These are phyloP conservation scores for Diglossa cyanea DNA, from an alignment of 2,797 vertebrate genomes.

Conservation along the genomic window DNA sequence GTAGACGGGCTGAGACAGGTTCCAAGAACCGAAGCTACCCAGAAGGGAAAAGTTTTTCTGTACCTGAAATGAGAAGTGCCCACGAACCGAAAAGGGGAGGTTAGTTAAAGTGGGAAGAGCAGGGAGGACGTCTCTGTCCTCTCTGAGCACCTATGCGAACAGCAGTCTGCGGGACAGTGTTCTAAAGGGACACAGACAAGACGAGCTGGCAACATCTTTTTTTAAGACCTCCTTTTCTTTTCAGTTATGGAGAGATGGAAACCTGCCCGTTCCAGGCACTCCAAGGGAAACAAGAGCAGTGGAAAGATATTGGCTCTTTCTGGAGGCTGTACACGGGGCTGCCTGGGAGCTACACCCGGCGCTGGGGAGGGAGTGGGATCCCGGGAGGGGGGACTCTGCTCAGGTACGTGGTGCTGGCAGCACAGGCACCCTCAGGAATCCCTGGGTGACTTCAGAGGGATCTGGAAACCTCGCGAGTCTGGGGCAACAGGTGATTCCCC, in stretches of 20 bases:
- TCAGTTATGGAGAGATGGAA: conserved; percentile 47
- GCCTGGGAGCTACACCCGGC: background rate
- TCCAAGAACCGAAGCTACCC: conserved; percentile 43
- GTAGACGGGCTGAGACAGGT: conserved; percentile 48
- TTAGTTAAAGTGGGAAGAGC: background rate
- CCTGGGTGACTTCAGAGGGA: background rate
- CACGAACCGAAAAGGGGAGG: background rate
- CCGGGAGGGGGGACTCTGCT: background rate
- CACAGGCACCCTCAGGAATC: background rate
- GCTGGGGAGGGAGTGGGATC: background rate
- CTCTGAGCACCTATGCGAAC: background rate
- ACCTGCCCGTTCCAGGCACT: conserved; percentile 19
- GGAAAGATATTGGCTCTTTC: conserved; percentile 17
- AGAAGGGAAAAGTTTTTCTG: conserved; percentile 17
- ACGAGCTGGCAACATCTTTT: background rate
- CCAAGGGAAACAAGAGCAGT: conserved; percentile 50
- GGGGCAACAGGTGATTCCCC: background rate
- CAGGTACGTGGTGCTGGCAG: background rate
- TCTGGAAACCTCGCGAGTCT: background rate
- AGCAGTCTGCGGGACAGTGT: background rate
- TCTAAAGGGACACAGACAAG: background rate
- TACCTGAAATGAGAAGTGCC: conserved; percentile 37
- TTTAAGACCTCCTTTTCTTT: conserved; percentile 25
- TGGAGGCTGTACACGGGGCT: background rate
- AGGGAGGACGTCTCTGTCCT: background rate